A percentile compares a stretch with the other conserved stretches of the same genome.
Evolutionary conservation across 2,797 vertebrate species (phyloP).

Genomic region (Loriculus beryllinus): DNA sequence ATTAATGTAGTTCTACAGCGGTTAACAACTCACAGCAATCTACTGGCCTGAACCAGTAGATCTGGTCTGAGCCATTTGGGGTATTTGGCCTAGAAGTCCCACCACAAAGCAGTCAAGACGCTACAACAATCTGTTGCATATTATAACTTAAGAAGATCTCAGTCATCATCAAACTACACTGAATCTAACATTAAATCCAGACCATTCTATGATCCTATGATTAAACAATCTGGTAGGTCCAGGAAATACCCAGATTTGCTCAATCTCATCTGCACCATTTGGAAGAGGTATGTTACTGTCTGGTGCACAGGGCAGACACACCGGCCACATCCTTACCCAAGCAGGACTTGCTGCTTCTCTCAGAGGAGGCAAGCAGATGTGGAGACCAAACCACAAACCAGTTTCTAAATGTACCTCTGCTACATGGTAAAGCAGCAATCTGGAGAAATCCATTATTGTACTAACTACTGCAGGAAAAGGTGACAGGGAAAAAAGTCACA

Average conservation of each 20-base stretch:
- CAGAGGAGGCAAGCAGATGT: background rate
- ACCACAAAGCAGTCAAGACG: background rate
- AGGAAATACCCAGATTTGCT: background rate
- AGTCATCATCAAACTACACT: background rate
- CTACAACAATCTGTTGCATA: background rate
- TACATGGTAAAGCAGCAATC: background rate
- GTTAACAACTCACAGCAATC: background rate
- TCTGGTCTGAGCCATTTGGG: background rate
- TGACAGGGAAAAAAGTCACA: background rate
- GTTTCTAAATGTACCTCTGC: background rate
- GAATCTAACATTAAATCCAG: background rate
- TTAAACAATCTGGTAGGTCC: background rate
- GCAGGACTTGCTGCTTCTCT: background rate
- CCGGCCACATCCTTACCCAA: fast-evolving
- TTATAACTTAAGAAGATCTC: background rate
- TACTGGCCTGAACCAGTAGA: background rate
- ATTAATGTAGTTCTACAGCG: background rate
- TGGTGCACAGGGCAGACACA: fast-evolving
- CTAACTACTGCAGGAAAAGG: background rate
- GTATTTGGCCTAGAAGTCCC: background rate
- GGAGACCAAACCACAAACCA: background rate
- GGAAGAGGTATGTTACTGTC: background rate
- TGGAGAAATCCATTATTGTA: background rate
- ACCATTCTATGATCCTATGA: background rate
- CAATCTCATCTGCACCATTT: background rate